Conservation (phyloP, 2,888 invertebrate species). For the Himalopsyche japonica region DNA sequence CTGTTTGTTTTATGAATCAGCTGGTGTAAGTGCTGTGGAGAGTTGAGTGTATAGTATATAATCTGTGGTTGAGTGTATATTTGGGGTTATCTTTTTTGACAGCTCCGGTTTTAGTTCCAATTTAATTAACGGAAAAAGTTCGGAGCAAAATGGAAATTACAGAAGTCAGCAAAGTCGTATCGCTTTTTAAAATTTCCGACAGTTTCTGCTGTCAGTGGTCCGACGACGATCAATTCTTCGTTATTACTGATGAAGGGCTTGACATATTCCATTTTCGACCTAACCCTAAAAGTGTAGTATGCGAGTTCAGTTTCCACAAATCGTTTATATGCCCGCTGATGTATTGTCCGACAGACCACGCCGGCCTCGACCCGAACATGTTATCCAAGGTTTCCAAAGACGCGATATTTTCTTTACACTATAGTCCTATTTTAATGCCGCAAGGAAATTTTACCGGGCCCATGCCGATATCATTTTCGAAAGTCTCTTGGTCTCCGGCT, state of each 20-base stretch:
- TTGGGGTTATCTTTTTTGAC: too few species aligned
- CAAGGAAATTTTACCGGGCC: neutral
- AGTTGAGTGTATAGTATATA: too few species aligned
- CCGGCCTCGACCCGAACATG: neutral
- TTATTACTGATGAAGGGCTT: slow-evolving; percentile 9
- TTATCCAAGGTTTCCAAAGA: neutral
- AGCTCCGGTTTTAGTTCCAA: too few species aligned
- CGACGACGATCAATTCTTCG: slow-evolving; percentile 20
- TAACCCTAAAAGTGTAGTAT: slow-evolving; percentile 17
- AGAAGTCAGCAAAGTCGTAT: neutral
- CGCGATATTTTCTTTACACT: slow-evolving; percentile 2
- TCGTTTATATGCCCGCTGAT: slow-evolving; percentile 17
- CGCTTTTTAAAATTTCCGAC: neutral
- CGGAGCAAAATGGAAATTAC: slow-evolving; percentile 23
- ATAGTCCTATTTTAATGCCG: slow-evolving; percentile 13
- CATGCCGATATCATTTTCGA: slow-evolving; percentile 2
- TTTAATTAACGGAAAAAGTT: too few species aligned
- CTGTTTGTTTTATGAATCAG: too few species aligned
- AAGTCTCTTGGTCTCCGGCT: slow-evolving; percentile 17
- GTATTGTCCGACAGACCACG: slow-evolving; percentile 19
- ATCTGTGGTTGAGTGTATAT: too few species aligned
- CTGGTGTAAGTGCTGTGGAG: too few species aligned
- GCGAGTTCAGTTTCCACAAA: neutral
- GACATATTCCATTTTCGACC: slow-evolving; percentile 27
- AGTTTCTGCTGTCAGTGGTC: slow-evolving; percentile 25